A percentile compares a stretch with the other conserved stretches of the same genome.
Conservation (phyloP, 2,888 invertebrate genomes). For the Thereva nobilitata region DNA sequence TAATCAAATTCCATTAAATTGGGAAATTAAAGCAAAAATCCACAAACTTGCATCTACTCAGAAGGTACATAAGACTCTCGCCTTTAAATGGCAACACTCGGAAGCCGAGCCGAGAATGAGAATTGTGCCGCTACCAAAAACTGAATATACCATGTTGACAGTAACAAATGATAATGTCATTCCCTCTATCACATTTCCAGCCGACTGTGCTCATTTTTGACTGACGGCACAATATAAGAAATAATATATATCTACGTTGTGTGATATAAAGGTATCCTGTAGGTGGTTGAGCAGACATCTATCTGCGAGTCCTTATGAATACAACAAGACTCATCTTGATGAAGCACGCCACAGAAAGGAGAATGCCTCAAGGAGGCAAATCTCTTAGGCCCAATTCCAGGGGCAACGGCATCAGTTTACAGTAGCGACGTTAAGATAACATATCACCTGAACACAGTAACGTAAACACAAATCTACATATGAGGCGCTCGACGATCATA, state of each 20-base stretch:
- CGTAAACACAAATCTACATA: slow-evolving; percentile 10
- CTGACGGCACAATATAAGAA: slow-evolving; percentile 13
- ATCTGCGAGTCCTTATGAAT: not conserved
- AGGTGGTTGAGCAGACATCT: slow-evolving; percentile 4
- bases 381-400: not conserved
- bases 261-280: not conserved
- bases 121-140: slow-evolving; percentile 2
- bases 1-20: too few relatives aligned
- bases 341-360: slow-evolving; percentile 9
- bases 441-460: slow-evolving; percentile 24
- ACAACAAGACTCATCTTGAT: not conserved
- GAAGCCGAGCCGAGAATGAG: too few relatives aligned
- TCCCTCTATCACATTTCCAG: slow-evolving; percentile 41
- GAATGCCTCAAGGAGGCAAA: not conserved
- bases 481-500: slow-evolving; percentile 29
- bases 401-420: slow-evolving; percentile 1
- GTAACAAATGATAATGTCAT: slow-evolving; percentile 42
- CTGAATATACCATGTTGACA: slow-evolving; percentile 35
- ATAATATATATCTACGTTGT: not conserved
- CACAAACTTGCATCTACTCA: too few relatives aligned
- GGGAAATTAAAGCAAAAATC: too few relatives aligned
- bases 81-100: too few relatives aligned
- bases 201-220: slow-evolving; percentile 37
- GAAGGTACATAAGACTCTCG: too few relatives aligned
- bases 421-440: slow-evolving; percentile 21